Conservation (phyloP, 2,797 vertebrate genomes). For the Enteromius radiatus region DNA sequence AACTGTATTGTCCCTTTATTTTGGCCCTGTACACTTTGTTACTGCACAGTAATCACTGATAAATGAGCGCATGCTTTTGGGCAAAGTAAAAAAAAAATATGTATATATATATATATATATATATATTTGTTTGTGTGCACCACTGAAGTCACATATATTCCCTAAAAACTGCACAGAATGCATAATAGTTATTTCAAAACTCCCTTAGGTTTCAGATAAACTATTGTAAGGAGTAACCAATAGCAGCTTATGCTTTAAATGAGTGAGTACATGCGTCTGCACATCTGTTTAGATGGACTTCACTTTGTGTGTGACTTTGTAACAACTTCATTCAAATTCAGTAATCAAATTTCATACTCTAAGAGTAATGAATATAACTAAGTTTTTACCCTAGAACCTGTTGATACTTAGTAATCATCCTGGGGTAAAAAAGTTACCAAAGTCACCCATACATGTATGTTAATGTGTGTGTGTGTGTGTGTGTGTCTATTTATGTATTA, state of each 20-base stretch:
- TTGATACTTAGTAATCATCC: background rate
- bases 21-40: background rate
- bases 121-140: background rate
- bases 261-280: background rate
- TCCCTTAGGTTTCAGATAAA: background rate
- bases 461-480: too few relatives aligned
- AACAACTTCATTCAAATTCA: background rate
- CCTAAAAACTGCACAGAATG: background rate
- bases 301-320: background rate
- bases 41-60: constrained; percentile 9
- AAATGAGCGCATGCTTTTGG: background rate
- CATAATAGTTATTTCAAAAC: background rate
- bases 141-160: background rate
- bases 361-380: background rate
- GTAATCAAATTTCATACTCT: too few relatives aligned
- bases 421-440: background rate
- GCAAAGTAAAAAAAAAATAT: too few relatives aligned
- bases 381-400: background rate
- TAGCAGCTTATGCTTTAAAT: background rate
- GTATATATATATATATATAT: too few relatives aligned
- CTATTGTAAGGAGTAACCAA: background rate
- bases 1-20: constrained; percentile 41
- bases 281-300: background rate
- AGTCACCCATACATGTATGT: too few relatives aligned
- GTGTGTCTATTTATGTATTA: too few relatives aligned